A percentile compares a stretch with the other conserved stretches of the same genome.
phyloP scores from a whole-genome alignment of 1,140 invertebrate species.

The Grapholita molesta region DNA sequence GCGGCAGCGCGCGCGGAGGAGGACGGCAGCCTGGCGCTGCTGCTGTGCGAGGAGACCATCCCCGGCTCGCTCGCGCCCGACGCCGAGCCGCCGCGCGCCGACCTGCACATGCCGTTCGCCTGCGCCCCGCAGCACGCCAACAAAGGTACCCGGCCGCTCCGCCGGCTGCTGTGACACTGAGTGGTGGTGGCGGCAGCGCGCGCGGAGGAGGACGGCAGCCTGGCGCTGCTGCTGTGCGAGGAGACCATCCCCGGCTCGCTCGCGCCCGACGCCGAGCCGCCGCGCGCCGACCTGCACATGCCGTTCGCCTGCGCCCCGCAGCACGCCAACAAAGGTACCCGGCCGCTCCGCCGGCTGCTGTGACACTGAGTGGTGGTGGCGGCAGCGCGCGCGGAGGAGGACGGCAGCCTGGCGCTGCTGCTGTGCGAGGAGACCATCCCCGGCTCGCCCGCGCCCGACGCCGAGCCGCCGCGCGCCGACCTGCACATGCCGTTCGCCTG shows the following conservation, averaged over 20 bases:
- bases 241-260: slow-evolving; percentile 93
- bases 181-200: slow-evolving; percentile 56
- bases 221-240: slow-evolving; percentile 88
- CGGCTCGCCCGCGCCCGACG: slow-evolving; percentile 87
- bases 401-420: slow-evolving; percentile 81
- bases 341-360: no score
- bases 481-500: slow-evolving; percentile 73
- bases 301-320: slow-evolving; percentile 78
- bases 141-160: no score
- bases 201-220: slow-evolving; percentile 59
- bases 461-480: slow-evolving; percentile 58
- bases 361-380: no score
- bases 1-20: slow-evolving; percentile 53
- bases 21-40: slow-evolving; percentile 79
- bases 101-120: slow-evolving; percentile 65
- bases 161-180: no score
- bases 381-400: no score
- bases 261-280: slow-evolving; percentile 79
- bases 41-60: slow-evolving; percentile 93
- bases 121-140: slow-evolving; percentile 78
- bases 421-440: slow-evolving; percentile 94
- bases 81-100: slow-evolving; percentile 54
- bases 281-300: slow-evolving; percentile 56
- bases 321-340: slow-evolving; percentile 49
- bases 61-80: slow-evolving; percentile 90